Conservation (phyloP, 2,797 vertebrate species). For the Trachops cirrhosus region DNA sequence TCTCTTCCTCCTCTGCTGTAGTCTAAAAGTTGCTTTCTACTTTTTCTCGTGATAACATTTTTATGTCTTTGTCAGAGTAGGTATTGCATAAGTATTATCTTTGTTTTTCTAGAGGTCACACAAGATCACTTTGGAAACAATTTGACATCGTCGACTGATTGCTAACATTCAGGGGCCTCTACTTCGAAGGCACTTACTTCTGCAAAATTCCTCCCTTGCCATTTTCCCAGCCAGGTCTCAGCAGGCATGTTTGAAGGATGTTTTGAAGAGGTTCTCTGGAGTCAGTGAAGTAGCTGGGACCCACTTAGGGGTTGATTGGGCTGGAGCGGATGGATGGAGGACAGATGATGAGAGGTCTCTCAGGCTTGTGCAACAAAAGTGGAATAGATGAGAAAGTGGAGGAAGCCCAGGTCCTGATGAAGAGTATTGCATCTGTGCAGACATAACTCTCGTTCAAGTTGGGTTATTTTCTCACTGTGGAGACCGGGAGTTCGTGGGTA, state of each 20-base stretch:
- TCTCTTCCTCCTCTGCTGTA: neutral
- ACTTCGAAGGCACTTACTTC: neutral
- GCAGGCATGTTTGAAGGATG: neutral
- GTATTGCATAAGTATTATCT: neutral
- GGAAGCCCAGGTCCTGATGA: neutral
- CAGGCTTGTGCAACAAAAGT: neutral
- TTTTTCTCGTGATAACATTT: neutral
- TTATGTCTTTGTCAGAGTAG: neutral
- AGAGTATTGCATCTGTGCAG: neutral
- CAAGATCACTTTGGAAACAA: neutral
- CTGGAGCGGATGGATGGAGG: neutral
- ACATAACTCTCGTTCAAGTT: neutral
- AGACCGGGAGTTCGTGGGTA: neutral
- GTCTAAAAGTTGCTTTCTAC: neutral
- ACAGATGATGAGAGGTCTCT: neutral
- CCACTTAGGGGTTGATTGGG: neutral
- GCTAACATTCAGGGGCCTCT: slow-evolving; percentile 16
- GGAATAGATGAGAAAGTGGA: neutral
- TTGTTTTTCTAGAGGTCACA: neutral
- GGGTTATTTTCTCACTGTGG: neutral
- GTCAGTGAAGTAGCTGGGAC: slow-evolving; percentile 11
- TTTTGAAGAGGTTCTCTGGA: slow-evolving; percentile 21
- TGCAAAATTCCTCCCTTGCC: neutral
- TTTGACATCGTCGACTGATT: neutral
- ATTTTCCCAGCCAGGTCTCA: neutral